phyloP scores from a whole-genome alignment of 2,113 vertebrate species.

The Sinocyclocheilus anshuiensis region DNA sequence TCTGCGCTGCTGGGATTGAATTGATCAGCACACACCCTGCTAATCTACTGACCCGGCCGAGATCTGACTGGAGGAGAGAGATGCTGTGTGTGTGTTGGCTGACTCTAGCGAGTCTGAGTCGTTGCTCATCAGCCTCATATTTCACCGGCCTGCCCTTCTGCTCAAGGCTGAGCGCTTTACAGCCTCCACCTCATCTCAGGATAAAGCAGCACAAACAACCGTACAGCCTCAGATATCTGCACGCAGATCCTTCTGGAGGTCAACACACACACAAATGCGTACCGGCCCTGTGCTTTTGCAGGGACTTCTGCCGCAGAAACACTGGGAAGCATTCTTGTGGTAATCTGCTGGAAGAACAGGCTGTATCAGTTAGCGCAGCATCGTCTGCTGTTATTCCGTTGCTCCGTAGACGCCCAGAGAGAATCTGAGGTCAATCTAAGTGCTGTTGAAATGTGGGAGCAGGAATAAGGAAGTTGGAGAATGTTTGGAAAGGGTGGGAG shows the following conservation, averaged over 20 bases:
- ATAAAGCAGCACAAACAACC: slow-evolving; percentile 28
- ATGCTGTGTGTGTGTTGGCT: not conserved
- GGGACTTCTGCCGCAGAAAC: slow-evolving; percentile 8
- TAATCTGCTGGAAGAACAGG: not conserved
- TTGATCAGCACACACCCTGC: slow-evolving; percentile 33
- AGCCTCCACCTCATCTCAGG: slow-evolving; percentile 13
- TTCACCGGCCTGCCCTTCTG: slow-evolving; percentile 26
- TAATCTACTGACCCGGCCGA: slow-evolving; percentile 49
- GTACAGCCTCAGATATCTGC: slow-evolving; percentile 7
- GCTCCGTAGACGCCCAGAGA: not conserved
- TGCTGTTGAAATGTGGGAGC: slow-evolving; percentile 24
- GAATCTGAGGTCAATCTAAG: slow-evolving; percentile 16
- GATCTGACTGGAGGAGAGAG: slow-evolving; percentile 22
- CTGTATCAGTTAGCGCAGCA: not conserved
- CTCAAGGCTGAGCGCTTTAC: slow-evolving; percentile 37
- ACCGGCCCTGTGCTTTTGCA: not conserved
- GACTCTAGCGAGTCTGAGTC: slow-evolving; percentile 31
- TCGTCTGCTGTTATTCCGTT: slow-evolving; percentile 12
- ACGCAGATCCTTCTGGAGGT: not conserved
- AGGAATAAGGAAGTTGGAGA: slow-evolving; percentile 32
- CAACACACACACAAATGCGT: not conserved
- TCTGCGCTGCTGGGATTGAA: not conserved
- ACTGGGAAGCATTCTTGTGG: slow-evolving; percentile 9
- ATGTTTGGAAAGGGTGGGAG: slow-evolving; percentile 35
- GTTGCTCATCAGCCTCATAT: slow-evolving; percentile 36